A percentile compares a stretch with the other conserved stretches of the same genome.
These are phyloP conservation scores for Cotesia glomerata DNA, from an alignment of 1,140 invertebrate species.

Conservation along the genomic window DNA sequence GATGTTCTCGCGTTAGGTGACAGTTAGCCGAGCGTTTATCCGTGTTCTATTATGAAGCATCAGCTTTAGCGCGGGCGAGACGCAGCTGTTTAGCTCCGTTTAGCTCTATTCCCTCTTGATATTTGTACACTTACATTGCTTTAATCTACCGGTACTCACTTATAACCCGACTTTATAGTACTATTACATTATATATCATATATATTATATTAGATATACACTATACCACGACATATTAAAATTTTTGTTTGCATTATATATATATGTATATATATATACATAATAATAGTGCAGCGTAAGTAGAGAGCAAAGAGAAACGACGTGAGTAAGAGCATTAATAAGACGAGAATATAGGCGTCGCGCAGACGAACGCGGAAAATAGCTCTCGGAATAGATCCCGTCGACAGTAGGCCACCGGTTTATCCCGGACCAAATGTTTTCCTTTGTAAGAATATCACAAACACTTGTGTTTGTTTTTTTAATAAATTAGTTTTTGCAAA, in stretches of 20 bases:
- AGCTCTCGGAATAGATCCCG: constrained; percentile 51
- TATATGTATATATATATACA: neutral
- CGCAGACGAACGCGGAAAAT: constrained; percentile 49
- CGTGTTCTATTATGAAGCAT: constrained; percentile 2
- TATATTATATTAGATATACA: too few species aligned
- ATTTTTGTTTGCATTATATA: neutral
- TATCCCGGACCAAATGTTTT: constrained; percentile 8
- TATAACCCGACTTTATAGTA: neutral
- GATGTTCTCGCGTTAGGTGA: constrained; percentile 9
- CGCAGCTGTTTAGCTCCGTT: constrained; percentile 2
- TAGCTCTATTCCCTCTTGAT: neutral
- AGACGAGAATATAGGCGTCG: constrained; percentile 43
- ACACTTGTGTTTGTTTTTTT: neutral
- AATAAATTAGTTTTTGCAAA: too few species aligned
- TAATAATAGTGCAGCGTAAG: neutral
- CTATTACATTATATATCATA: too few species aligned
- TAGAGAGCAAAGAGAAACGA: constrained; percentile 6
- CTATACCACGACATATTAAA: too few species aligned
- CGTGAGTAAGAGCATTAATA: constrained; percentile 47
- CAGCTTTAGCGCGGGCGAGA: neutral
- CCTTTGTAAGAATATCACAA: constrained; percentile 7
- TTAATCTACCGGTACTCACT: too few species aligned
- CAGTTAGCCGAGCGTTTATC: constrained; percentile 6
- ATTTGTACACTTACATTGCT: neutral
- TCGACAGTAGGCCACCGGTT: constrained; percentile 45